These are phyloP conservation scores for Pyrgilauda ruficollis DNA, from an alignment of 2,113 vertebrate species.

Conservation along the genomic window DNA sequence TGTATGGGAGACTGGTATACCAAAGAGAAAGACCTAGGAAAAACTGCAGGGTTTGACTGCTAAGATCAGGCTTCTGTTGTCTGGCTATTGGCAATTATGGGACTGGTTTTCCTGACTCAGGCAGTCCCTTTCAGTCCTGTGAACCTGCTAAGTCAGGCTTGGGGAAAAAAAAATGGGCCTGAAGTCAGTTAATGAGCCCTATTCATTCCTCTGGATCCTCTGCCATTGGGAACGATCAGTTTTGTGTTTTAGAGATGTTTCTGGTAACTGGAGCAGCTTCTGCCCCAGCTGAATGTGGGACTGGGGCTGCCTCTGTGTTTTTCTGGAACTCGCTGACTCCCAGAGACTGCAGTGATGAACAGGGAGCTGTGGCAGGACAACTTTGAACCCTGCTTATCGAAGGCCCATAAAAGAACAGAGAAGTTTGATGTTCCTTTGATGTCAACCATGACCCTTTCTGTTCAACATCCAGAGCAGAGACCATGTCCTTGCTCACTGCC, in stretches of 20 bases:
- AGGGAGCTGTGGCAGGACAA: not conserved
- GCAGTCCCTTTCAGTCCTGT: slow-evolving; percentile 36
- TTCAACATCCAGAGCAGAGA: not conserved
- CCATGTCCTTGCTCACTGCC: rapidly evolving
- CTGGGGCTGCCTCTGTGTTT: not conserved
- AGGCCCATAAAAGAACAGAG: not conserved
- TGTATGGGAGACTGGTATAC: not conserved
- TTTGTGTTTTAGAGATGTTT: slow-evolving; percentile 38
- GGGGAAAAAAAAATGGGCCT: not conserved
- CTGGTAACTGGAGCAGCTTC: slow-evolving; percentile 7
- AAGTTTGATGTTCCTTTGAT: not conserved
- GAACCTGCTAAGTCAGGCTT: slow-evolving; percentile 54
- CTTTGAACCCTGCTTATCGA: not conserved
- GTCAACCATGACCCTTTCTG: not conserved
- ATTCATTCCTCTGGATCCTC: slow-evolving; percentile 30
- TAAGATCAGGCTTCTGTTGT: slow-evolving; percentile 17
- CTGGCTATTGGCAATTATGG: not conserved
- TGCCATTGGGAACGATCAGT: not conserved
- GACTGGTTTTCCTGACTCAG: slow-evolving; percentile 56
- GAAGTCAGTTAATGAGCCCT: slow-evolving; percentile 44
- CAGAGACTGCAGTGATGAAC: not conserved
- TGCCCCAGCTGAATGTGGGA: not conserved
- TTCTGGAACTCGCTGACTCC: not conserved
- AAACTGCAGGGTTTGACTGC: not conserved
- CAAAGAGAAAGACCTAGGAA: not conserved